Conservation (phyloP, 1,140 invertebrate species). For the Temnothorax nylanderi region DNA sequence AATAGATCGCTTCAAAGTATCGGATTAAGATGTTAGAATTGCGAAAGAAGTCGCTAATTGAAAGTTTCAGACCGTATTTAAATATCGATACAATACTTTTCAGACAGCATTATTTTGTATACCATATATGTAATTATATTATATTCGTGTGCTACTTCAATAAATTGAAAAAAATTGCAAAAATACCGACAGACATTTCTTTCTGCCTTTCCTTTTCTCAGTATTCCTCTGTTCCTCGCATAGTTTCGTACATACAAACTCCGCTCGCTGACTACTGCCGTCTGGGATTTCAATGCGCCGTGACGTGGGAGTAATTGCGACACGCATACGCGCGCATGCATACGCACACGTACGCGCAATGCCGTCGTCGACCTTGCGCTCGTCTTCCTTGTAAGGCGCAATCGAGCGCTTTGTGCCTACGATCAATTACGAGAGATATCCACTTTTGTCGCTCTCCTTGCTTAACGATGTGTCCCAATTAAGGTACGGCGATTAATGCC, state of each 20-base stretch:
- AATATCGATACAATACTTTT: background rate
- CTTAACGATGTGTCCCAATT: constrained; percentile 70
- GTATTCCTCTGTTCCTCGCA: constrained; percentile 18
- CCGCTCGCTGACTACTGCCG: constrained; percentile 32
- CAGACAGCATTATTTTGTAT: background rate
- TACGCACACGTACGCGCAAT: constrained; percentile 29
- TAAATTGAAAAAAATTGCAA: background rate
- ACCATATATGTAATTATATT: background rate
- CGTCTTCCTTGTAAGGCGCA: constrained; percentile 73
- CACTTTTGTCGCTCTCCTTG: constrained; percentile 71
- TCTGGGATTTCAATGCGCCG: constrained; percentile 64
- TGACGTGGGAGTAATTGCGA: constrained; percentile 75
- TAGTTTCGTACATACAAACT: background rate
- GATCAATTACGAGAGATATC: constrained; percentile 73
- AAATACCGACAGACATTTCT: background rate
- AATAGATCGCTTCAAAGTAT: background rate
- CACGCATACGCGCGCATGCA: constrained; percentile 45
- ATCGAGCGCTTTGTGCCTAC: constrained; percentile 61
- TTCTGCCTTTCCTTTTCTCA: background rate
- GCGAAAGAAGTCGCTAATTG: background rate
- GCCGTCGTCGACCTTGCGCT: constrained; percentile 68
- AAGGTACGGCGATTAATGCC: constrained; percentile 69
- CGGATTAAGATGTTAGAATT: background rate
- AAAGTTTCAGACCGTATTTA: background rate
- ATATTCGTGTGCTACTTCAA: no score